These are phyloP conservation scores for Pseudorhiza aurosa DNA, from an alignment of 30 jellyfish, hydroid and myxozoan species.

Conservation along the genomic window DNA sequence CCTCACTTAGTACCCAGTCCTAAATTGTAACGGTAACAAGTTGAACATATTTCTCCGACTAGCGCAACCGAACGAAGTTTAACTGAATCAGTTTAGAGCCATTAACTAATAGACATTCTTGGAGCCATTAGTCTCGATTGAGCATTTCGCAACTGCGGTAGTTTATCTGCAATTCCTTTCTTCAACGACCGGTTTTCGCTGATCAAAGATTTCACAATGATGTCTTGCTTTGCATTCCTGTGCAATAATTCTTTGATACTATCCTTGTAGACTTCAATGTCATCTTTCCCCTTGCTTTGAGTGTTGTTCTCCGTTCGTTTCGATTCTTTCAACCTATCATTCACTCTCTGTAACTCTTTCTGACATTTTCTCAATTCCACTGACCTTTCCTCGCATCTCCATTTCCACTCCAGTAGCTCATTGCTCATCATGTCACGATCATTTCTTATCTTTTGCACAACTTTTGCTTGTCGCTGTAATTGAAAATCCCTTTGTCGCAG, in stretches of 20 bases:
- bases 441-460: conserved; percentile 1
- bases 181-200: conserved; percentile 23
- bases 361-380: background rate
- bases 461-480: conserved; percentile 1
- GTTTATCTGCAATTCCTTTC: background rate
- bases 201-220: background rate
- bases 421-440: conserved; percentile 28
- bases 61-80: too few relatives aligned
- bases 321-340: background rate
- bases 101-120: conserved; percentile 25
- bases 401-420: conserved; percentile 40
- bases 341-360: background rate
- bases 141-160: conserved; percentile 4
- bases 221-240: conserved; percentile 44
- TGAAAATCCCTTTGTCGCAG: conserved; percentile 7
- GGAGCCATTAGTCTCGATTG: conserved; percentile 33
- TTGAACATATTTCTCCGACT: too few relatives aligned
- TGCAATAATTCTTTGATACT: conserved; percentile 3
- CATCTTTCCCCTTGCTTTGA: background rate
- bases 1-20: too few relatives aligned
- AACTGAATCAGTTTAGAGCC: too few relatives aligned
- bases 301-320: background rate
- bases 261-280: conserved; percentile 1
- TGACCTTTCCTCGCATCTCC: background rate
- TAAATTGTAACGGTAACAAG: too few relatives aligned